Conservation (phyloP, 2,797 vertebrate species). For the Pogonophryne albipinna region DNA sequence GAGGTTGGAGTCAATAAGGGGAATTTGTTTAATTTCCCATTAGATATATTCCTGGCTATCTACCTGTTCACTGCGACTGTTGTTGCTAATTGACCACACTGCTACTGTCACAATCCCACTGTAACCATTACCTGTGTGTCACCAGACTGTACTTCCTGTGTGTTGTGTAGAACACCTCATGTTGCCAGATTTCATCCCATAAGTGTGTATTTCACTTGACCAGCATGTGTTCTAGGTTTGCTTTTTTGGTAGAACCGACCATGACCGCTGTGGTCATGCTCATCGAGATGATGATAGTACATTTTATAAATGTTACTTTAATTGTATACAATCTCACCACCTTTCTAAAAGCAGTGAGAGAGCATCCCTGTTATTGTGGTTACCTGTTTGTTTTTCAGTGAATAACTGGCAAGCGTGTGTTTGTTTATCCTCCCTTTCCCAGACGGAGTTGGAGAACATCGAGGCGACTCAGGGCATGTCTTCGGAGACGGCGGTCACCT, state of each 20-base stretch:
- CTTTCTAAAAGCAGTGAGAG: constrained; percentile 16
- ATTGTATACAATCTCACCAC: background rate
- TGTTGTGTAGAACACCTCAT: constrained; percentile 68
- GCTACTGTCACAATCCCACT: constrained; percentile 55
- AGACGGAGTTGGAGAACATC: constrained; percentile 98
- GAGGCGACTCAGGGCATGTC: constrained; percentile 99
- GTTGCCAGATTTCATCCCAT: constrained; percentile 64
- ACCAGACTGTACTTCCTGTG: constrained; percentile 66
- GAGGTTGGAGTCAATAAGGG: constrained; percentile 12
- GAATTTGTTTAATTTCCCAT: background rate
- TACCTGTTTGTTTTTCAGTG: constrained; percentile 7
- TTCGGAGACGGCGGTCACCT: constrained; percentile 97
- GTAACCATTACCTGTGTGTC: constrained; percentile 71
- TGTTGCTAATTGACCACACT: constrained; percentile 32
- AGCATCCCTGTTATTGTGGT: constrained; percentile 17
- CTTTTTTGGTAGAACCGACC: constrained; percentile 37
- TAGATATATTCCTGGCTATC: constrained; percentile 5
- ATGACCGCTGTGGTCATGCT: constrained; percentile 39
- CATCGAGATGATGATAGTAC: constrained; percentile 12
- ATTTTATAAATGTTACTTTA: constrained; percentile 14
- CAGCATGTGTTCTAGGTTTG: constrained; percentile 68
- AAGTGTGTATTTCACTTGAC: constrained; percentile 50
- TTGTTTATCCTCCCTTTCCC: constrained; percentile 39
- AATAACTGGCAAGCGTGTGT: constrained; percentile 54
- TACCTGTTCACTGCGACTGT: constrained; percentile 27